phyloP scores from a whole-genome alignment of 2,797 vertebrate species.

The Chaetophractus vellerosus region DNA sequence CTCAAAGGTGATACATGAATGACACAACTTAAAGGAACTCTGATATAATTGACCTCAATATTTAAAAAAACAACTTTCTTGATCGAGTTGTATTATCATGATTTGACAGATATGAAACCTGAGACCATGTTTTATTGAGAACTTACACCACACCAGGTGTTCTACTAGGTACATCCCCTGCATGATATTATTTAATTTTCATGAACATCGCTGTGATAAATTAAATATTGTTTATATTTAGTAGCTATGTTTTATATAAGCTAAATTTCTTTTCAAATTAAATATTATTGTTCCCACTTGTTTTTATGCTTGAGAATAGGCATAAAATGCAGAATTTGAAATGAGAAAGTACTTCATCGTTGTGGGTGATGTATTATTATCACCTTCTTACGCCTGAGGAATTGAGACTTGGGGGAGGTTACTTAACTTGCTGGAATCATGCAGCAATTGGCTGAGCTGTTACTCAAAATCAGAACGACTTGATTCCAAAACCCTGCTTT shows the following conservation, averaged over 20 bases:
- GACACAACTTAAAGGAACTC: conserved; percentile 49
- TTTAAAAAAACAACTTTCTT: neutral
- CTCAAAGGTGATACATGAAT: neutral
- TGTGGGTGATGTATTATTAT: neutral
- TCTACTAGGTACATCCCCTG: neutral
- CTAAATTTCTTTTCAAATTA: no score
- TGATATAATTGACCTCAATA: neutral
- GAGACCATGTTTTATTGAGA: conserved; percentile 12
- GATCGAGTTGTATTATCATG: neutral
- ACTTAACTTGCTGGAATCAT: neutral
- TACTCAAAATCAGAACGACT: neutral
- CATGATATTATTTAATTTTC: neutral
- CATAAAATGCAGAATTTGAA: conserved; percentile 54
- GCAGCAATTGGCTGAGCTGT: neutral
- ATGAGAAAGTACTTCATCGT: neutral
- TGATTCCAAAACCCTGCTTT: conserved; percentile 22
- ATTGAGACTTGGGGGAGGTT: neutral
- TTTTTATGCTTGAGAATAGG: neutral
- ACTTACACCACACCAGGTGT: neutral
- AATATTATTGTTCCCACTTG: conserved; percentile 9
- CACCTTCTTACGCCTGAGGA: neutral
- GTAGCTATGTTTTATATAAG: no score
- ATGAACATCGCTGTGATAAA: neutral
- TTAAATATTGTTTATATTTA: neutral
- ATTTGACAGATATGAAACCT: conserved; percentile 40